Percentiles rank a stretch among this genome's conserved stretches.
phyloP scores from a whole-genome alignment of 2,888 invertebrate genomes.

The Sturmia bella region DNA sequence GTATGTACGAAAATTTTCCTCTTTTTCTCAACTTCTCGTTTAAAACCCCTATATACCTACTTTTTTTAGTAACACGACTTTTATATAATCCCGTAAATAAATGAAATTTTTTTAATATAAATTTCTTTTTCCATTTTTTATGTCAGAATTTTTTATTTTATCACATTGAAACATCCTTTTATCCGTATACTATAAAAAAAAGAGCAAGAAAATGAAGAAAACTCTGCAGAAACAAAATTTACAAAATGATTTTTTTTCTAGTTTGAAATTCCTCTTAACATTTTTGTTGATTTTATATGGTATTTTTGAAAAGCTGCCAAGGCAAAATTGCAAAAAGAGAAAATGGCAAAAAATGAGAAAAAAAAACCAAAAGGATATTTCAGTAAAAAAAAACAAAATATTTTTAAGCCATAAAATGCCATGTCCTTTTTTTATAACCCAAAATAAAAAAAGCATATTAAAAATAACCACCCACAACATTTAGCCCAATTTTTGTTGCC shows the following conservation, averaged over 20 bases:
- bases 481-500: slow-evolving; percentile 58
- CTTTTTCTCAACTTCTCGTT: slow-evolving; percentile 1
- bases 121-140: slow-evolving; percentile 61
- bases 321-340: slow-evolving; percentile 47
- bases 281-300: slow-evolving; percentile 64
- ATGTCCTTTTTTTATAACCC: slow-evolving; percentile 63
- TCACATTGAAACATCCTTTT: slow-evolving; percentile 66
- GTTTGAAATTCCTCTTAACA: slow-evolving; percentile 67
- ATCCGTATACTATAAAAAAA: slow-evolving; percentile 62
- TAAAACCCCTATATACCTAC: slow-evolving; percentile 39
- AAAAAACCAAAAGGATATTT: slow-evolving; percentile 58
- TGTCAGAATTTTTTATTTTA: slow-evolving; percentile 65
- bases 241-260: slow-evolving; percentile 62
- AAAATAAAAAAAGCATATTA: slow-evolving; percentile 36
- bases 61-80: slow-evolving; percentile 57
- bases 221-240: slow-evolving; percentile 49
- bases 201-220: slow-evolving; percentile 25
- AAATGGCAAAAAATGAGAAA: slow-evolving; percentile 36
- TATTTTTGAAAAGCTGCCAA: slow-evolving; percentile 70
- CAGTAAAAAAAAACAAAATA: slow-evolving; percentile 57
- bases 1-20: not conserved
- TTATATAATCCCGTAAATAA: slow-evolving; percentile 64
- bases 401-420: slow-evolving; percentile 62
- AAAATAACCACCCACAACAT: slow-evolving; percentile 49
- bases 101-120: slow-evolving; percentile 64